Percentiles rank a stretch among this genome's conserved stretches.
Evolutionary conservation across 1,140 invertebrate species (phyloP).

Genomic region (Philaenus spumarius): DNA sequence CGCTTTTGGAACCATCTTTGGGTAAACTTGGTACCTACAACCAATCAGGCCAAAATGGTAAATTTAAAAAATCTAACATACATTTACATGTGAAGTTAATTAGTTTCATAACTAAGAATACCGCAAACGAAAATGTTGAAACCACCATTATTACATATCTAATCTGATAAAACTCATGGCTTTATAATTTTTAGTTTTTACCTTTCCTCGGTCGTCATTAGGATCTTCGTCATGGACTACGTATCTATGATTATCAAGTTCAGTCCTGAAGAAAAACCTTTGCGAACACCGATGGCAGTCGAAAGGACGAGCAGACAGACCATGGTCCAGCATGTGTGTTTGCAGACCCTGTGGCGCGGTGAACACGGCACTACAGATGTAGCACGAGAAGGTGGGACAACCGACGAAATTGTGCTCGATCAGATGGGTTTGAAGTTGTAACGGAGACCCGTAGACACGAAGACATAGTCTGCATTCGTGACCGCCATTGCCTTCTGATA

Average conservation of each 20-base stretch:
- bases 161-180: neutral
- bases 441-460: slow-evolving; percentile 58
- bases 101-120: neutral
- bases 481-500: slow-evolving; percentile 43
- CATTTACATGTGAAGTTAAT: neutral
- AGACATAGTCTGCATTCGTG: slow-evolving; percentile 70
- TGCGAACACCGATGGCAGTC: slow-evolving; percentile 74
- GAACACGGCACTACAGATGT: slow-evolving; percentile 82
- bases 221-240: slow-evolving; percentile 38
- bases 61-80: neutral
- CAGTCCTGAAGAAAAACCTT: slow-evolving; percentile 86
- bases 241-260: slow-evolving; percentile 78
- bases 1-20: too few relatives aligned
- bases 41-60: too few relatives aligned
- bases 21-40: too few relatives aligned
- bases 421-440: slow-evolving; percentile 80
- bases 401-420: slow-evolving; percentile 90
- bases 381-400: slow-evolving; percentile 74
- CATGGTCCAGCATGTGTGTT: slow-evolving; percentile 77
- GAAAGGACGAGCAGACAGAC: slow-evolving; percentile 67
- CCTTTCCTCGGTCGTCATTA: slow-evolving; percentile 1
- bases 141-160: neutral
- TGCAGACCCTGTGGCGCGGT: slow-evolving; percentile 67
- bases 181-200: neutral
- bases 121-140: neutral